These are phyloP conservation scores for Drosophila suzukii DNA, from an alignment of 1,140 invertebrate genomes.

Conservation along the genomic window DNA sequence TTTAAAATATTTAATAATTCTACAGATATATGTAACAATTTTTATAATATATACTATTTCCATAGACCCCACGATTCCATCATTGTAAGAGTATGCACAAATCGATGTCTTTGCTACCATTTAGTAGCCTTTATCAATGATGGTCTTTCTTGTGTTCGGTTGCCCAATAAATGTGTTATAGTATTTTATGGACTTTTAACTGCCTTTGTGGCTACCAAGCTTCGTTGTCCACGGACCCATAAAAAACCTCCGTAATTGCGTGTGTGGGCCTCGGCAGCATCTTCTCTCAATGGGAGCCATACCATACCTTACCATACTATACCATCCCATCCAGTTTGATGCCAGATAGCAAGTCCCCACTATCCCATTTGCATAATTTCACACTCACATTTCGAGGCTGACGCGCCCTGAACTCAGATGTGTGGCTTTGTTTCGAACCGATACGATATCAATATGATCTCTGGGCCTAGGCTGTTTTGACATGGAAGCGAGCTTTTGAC, in stretches of 20 bases:
- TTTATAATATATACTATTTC: no score
- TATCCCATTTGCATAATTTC: constrained; percentile 70
- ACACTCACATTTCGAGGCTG: constrained; percentile 58
- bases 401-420: constrained; percentile 43
- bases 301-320: constrained; percentile 28
- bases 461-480: constrained; percentile 57
- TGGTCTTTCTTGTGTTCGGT: constrained; percentile 15
- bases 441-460: constrained; percentile 34
- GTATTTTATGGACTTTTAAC: constrained; percentile 80
- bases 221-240: constrained; percentile 58
- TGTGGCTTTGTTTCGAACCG: constrained; percentile 25
- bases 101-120: constrained; percentile 19
- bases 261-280: constrained; percentile 45
- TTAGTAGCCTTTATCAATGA: constrained; percentile 6
- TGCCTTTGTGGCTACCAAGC: constrained; percentile 78
- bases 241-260: constrained; percentile 60
- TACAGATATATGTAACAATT: no score
- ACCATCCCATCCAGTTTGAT: neutral
- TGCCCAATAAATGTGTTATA: constrained; percentile 79
- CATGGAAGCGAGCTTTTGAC: constrained; percentile 66
- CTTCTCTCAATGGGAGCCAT: constrained; percentile 22
- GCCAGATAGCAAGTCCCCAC: constrained; percentile 46
- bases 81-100: constrained; percentile 6
- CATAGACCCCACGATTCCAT: neutral
- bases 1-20: no score